Conservation (phyloP, 2,113 vertebrate species). For the Camelus bactrianus region DNA sequence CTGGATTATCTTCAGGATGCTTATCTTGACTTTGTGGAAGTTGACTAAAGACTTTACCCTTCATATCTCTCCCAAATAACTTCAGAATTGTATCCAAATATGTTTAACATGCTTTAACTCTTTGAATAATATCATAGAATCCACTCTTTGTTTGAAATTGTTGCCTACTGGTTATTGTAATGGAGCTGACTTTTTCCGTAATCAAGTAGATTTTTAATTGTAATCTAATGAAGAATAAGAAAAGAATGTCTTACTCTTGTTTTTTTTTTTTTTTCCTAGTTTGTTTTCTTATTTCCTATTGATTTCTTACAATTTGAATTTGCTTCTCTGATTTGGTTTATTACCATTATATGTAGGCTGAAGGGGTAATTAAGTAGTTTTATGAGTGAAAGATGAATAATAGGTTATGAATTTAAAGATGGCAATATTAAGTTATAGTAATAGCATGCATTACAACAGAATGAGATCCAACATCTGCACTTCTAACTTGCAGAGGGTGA, state of each 20-base stretch:
- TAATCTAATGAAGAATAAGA: background rate
- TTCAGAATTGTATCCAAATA: background rate
- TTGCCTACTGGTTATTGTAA: background rate
- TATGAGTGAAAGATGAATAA: background rate
- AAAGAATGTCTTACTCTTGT: background rate
- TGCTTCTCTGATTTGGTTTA: background rate
- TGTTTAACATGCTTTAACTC: background rate
- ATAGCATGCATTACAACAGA: background rate
- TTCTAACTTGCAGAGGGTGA: background rate
- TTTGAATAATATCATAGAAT: slow-evolving; percentile 18
- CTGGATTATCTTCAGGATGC: background rate
- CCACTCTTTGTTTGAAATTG: background rate
- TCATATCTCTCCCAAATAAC: background rate
- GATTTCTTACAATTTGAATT: background rate
- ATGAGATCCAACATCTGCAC: background rate
- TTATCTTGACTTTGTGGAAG: background rate
- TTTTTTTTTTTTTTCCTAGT: background rate
- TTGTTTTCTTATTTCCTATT: slow-evolving; percentile 36
- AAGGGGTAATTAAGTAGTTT: background rate
- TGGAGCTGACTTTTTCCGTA: background rate
- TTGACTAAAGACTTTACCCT: background rate
- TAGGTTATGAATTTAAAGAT: background rate
- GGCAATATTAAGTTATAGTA: background rate
- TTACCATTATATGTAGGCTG: background rate
- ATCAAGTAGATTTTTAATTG: background rate